Conservation (phyloP, 2,113 vertebrate genomes). For the Brienomyrus longianalis region DNA sequence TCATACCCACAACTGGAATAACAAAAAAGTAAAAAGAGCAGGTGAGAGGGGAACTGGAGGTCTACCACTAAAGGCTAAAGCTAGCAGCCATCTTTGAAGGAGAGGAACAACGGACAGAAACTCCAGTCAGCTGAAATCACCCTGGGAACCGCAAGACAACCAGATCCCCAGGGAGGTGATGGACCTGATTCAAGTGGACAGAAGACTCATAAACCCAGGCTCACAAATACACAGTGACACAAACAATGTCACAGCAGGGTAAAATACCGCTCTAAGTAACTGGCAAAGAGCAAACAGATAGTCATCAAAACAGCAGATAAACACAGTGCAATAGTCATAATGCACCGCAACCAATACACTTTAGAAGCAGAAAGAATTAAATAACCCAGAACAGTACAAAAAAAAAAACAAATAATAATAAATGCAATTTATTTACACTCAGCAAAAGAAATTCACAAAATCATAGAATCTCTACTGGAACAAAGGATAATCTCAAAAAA, state of each 20-base stretch:
- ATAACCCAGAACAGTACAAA: background rate
- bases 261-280: background rate
- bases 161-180: background rate
- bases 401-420: background rate
- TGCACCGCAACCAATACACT: background rate
- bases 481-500: background rate
- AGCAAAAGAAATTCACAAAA: background rate
- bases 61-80: slow-evolving; percentile 6
- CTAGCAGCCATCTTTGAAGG: background rate
- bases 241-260: background rate
- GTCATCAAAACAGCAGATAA: slow-evolving; percentile 22
- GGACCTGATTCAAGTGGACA: background rate
- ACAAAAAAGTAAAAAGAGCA: background rate
- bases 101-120: background rate
- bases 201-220: background rate
- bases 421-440: background rate
- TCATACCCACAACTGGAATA: background rate
- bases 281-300: background rate
- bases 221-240: background rate
- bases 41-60: background rate
- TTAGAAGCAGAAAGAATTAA: background rate
- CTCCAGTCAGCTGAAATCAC: background rate
- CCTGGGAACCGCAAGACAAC: background rate
- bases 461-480: background rate
- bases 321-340: background rate